Base-by-base conservation (phyloP, 2,113 vertebrate species). In the Scomber japonicus region DNA sequence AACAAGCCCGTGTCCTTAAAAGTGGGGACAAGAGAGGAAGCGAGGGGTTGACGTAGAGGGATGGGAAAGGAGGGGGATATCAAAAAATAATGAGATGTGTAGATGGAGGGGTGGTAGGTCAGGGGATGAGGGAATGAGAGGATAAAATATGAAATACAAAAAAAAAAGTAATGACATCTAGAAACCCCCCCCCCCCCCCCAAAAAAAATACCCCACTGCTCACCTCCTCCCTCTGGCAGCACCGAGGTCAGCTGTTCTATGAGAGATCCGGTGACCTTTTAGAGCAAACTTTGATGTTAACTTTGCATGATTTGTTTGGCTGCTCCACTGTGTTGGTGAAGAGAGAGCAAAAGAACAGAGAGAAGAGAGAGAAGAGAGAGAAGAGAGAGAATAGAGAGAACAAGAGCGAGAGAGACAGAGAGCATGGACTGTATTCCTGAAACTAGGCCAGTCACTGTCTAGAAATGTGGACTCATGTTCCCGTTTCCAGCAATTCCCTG, bases 371-470 rank as follows among this genome's bases (percentile, higher is more conserved):
- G 64, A 63, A 45, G 45, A 27, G 24, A 74, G 57, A 78, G 70
- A 55, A 27, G 1, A 27, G 24, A 27, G 24, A 27, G 24, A 27
- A 27, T 54, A 75, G 45, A 75, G 76, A 45, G 59, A 56, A 15
- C 62, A 55, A 56, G 31, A 74, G 53, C 44, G 27, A 71, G 68
- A 53, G 63, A 70, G 65, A 82, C 57, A 63, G 61, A 67, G 80
- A 65, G 63, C 51, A 70, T 53, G 74, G 80, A 62, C 66, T 82
- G 61, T 82, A 61, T 84, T 90, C 78, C 81, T 85, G 72, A 92
- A 93, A 88, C 79, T 93, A 90, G 91, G 92, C 86, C 91, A 93
- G 86, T 88, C 77, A 89, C 80, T 92, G 87, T 93, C 87, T 87
- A 85, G 82, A 91, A 90, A 90, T 88, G 82, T 90, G 88, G 89